Conservation (phyloP, 2,888 invertebrate genomes). For the Drosophila putrida region DNA sequence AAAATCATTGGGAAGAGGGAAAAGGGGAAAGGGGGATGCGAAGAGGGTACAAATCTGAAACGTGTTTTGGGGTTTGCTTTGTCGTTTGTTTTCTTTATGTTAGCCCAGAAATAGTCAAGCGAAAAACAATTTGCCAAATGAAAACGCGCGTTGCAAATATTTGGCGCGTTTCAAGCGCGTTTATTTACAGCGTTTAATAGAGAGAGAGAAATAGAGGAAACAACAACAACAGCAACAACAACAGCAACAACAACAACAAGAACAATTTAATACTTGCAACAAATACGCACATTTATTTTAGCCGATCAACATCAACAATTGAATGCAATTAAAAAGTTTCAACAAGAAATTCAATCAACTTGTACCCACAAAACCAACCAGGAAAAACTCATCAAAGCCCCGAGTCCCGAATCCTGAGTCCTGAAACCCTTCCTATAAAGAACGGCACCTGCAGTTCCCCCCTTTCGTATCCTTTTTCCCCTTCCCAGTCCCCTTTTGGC, state of each 20-base stretch:
- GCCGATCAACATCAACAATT: conserved; percentile 56
- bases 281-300: conserved; percentile 30
- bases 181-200: conserved; percentile 45
- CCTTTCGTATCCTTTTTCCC: neutral
- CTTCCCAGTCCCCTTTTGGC: conserved; percentile 26
- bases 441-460: neutral
- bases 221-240: neutral
- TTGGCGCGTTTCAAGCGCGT: conserved; percentile 33
- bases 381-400: neutral
- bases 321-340: conserved; percentile 67
- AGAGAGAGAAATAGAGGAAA: neutral
- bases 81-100: conserved; percentile 28
- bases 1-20: neutral
- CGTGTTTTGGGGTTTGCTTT: conserved; percentile 53
- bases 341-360: conserved; percentile 70
- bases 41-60: conserved; percentile 48
- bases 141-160: conserved; percentile 51
- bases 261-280: conserved; percentile 16
- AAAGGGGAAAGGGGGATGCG: too few relatives aligned
- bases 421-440: neutral
- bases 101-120: conserved; percentile 41
- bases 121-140: conserved; percentile 72
- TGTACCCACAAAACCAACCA: conserved; percentile 1
- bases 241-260: conserved; percentile 12
- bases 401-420: neutral